Conservation (phyloP, 2,797 vertebrate genomes). For the Pampus argenteus region DNA sequence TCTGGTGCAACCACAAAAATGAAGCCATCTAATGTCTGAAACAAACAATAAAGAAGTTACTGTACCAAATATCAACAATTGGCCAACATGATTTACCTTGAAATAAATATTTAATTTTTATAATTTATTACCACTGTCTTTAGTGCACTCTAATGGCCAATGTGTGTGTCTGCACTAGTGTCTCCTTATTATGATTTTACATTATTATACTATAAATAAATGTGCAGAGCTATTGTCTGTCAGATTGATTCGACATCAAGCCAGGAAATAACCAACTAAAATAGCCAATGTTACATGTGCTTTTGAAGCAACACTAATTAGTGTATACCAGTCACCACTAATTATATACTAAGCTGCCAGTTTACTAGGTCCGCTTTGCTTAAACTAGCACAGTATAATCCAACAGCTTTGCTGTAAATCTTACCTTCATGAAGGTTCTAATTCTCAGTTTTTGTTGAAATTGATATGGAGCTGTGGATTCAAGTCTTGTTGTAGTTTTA, state of each 20-base stretch:
- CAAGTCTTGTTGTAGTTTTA: too few species aligned
- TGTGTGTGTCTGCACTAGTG: not conserved
- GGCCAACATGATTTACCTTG: not conserved
- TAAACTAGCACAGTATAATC: too few species aligned
- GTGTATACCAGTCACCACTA: too few species aligned
- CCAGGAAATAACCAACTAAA: not conserved
- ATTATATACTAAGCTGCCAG: not conserved
- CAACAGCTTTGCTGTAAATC: too few species aligned
- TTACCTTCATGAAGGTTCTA: not conserved
- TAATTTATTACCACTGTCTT: not conserved
- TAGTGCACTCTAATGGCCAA: not conserved
- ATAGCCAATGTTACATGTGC: not conserved
- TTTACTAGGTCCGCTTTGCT: not conserved
- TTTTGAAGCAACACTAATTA: not conserved
- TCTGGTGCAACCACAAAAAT: conserved; percentile 98
- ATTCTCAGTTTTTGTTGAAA: not conserved
- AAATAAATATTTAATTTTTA: too few species aligned
- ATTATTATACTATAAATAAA: not conserved
- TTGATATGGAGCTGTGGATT: too few species aligned
- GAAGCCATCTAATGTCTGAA: conserved; percentile 96
- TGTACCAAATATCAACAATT: not conserved
- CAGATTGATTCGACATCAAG: not conserved
- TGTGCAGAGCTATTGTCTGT: not conserved
- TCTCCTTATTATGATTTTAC: not conserved
- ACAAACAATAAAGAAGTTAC: not conserved